Evolutionary conservation across 64 coral and sea anemone species (phyloP), one percentile per base, ranked within the genome.

Genomic region (Pocillopora damicornis): DNA sequence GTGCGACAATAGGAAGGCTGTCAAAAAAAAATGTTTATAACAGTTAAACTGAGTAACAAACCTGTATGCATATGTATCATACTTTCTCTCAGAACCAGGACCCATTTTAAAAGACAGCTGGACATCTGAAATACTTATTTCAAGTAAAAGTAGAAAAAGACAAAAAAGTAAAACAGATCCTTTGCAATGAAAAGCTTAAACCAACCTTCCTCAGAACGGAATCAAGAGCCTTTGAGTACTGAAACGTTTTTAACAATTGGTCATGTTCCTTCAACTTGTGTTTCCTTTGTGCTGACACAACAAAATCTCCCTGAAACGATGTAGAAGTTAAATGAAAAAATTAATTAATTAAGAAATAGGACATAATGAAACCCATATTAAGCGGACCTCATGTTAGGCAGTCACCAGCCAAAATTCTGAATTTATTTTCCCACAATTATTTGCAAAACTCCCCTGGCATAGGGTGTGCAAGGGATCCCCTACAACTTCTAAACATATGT

Each of bases 191-290:
- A 67, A 7, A 67, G 15, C 16, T 18, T 38, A 61, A 75, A 75
- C 74, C 15, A 78, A 75, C 35, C 94, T 73, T 66, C 91, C 88
- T 79, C 69, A 99, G 86, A 25, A 99, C 89, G 2, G 59, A 86
- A 77, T 99, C 97, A 45, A 99, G 73, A 20, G 88, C 97, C 63
- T 79, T 80, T 12, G 89, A 89, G 77, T 99, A 99, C 10, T 99
- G 88, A 90, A 99, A 99, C 20, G 90, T 87, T 26, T 90, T 99
- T 35, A 99, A 65, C 30, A 93, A 78, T 30, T 86, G 63, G 66
- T 99, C 97, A 79, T 95, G 91, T 35, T 89, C 79, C 20, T 73
- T 92, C 38, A 99, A 38, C 11, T 88, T 89, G 13, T 15, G 56
- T 78, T 88, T 95, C 15, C 73, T 93, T 9, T 59, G 45, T 75